Percentiles rank a stretch among this genome's conserved stretches.
phyloP scores from a whole-genome alignment of 2,888 invertebrate genomes.

The Macaria notata region DNA sequence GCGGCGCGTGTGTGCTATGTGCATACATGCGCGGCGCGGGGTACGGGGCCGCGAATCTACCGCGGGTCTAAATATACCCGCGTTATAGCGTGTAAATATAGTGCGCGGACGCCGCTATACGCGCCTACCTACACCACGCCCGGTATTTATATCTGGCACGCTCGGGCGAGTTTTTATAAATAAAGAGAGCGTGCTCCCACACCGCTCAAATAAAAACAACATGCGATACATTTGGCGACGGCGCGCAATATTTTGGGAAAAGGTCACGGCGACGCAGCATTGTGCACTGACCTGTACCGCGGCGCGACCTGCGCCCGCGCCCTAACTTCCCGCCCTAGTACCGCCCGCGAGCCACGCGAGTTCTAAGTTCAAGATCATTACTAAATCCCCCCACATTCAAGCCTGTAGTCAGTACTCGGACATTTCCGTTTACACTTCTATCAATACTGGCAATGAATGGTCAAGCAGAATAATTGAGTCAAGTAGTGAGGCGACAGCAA shows the following conservation, averaged over 20 bases:
- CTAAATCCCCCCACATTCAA: no score
- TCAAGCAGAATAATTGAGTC: no score
- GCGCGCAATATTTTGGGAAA: conserved; percentile 57
- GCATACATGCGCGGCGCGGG: neutral
- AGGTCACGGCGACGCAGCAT: conserved; percentile 65
- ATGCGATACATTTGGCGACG: conserved; percentile 46
- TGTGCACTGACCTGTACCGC: conserved; percentile 34
- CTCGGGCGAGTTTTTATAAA: conserved; percentile 55
- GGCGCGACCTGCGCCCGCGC: no score
- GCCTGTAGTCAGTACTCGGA: no score
- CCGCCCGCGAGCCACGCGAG: no score
- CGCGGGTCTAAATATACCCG: conserved; percentile 59
- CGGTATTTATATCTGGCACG: conserved; percentile 45
- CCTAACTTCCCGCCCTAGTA: no score
- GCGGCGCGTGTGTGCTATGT: conserved; percentile 8
- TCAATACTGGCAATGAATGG: no score
- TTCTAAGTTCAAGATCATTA: no score
- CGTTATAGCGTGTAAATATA: conserved; percentile 60
- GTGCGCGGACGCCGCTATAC: conserved; percentile 45
- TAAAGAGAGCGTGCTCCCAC: conserved; percentile 43
- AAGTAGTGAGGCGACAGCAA: no score
- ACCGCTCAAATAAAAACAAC: conserved; percentile 54
- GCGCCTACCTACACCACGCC: neutral
- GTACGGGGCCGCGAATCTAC: conserved; percentile 52
- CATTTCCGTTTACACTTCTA: no score